phyloP scores from a whole-genome alignment of 2,888 invertebrate genomes.

The Agrochola circellaris region DNA sequence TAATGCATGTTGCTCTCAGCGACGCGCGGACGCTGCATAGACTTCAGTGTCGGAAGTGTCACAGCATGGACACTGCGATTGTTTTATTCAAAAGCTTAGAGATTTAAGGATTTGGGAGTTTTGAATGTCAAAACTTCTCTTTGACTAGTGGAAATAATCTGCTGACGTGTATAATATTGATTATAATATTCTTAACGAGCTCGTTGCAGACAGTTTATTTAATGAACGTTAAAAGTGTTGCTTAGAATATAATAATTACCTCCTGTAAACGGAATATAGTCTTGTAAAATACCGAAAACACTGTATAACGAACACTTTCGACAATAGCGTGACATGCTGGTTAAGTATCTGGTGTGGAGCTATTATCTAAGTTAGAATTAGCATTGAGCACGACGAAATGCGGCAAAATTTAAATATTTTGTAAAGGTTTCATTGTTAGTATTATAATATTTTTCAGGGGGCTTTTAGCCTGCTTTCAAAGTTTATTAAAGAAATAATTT shows the following conservation, averaged over 20 bases:
- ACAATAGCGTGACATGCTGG: not conserved
- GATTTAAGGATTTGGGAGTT: not conserved
- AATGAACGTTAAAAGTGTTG: not conserved
- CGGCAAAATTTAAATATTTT: not conserved
- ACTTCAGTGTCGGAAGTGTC: slow-evolving; percentile 27
- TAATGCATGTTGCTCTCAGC: slow-evolving; percentile 68
- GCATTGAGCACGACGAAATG: no score
- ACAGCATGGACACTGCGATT: not conserved
- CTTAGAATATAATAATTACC: not conserved
- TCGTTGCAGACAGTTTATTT: no score
- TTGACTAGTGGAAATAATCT: not conserved
- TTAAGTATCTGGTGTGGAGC: no score
- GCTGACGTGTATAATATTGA: not conserved
- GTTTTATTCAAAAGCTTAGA: slow-evolving; percentile 19
- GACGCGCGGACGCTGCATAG: slow-evolving; percentile 48
- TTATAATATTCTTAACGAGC: not conserved
- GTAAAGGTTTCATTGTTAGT: not conserved
- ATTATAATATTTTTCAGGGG: not conserved
- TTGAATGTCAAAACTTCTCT: not conserved
- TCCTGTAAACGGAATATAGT: not conserved
- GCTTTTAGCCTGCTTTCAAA: not conserved
- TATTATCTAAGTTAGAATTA: not conserved
- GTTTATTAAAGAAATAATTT: not conserved
- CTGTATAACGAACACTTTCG: not conserved
- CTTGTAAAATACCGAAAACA: not conserved